A percentile compares a stretch with the other conserved stretches of the same genome.
Conservation (phyloP, 2,797 vertebrate genomes). For the Melanotaenia parkinsoni region DNA sequence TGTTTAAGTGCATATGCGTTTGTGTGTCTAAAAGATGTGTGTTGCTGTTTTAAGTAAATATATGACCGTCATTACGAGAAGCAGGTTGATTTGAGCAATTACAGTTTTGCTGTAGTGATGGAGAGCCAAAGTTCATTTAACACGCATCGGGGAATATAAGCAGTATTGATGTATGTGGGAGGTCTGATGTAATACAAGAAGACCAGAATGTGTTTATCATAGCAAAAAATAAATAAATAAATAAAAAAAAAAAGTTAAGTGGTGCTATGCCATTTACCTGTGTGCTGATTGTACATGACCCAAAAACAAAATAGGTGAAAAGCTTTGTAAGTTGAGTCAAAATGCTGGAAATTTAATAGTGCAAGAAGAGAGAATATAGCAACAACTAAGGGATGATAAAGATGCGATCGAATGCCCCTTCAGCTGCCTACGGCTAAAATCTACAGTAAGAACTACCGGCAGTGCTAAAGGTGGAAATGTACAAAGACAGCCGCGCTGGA, state of each 20-base stretch:
- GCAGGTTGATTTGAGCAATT: slow-evolving; percentile 44
- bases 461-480: no score
- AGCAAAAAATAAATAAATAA: no score
- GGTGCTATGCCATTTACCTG: not conserved
- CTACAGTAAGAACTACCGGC: no score
- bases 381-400: no score
- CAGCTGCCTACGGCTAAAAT: no score
- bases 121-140: slow-evolving; percentile 1
- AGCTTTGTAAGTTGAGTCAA: not conserved
- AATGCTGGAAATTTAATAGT: not conserved
- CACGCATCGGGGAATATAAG: not conserved
- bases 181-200: not conserved
- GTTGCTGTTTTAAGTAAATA: slow-evolving; percentile 44
- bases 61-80: slow-evolving; percentile 43
- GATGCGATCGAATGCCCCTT: no score
- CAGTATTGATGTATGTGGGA: not conserved
- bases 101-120: slow-evolving; percentile 14
- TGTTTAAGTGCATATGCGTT: slow-evolving; percentile 28
- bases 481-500: no score
- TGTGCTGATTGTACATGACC: not conserved
- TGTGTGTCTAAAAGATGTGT: slow-evolving; percentile 39
- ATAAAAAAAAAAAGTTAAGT: no score
- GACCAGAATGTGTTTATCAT: not conserved
- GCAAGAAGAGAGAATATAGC: no score
- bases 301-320: not conserved